Evolutionary conservation across 2,113 vertebrate species (phyloP), one percentile per base, ranked within the genome.

Genomic region (Sinocyclocheilus grahami): DNA sequence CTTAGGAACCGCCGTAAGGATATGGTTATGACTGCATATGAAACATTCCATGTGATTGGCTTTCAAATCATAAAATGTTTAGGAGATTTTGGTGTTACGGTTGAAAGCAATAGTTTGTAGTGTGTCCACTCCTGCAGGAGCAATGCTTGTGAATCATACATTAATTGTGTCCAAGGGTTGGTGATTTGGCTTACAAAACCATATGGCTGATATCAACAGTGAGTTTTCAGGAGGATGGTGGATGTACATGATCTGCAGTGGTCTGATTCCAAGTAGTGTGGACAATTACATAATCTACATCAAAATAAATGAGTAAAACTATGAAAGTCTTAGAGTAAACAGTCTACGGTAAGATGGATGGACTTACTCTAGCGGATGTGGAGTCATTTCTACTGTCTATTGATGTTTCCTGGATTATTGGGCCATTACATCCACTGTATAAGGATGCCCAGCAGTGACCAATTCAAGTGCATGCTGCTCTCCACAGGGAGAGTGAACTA

Each of bases 11-110:
- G 42, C 9, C 37, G 53, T 16, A 58, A 30, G 71, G 51, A 87
- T 67, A 71, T 84, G 72, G 85, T 84, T 84, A 85, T 46, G 62
- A 88, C 80, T 86, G 85, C 65, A 51, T 51, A 69, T 33, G 16
- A 78, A 78, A 55, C 76, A 55, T 8, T 33, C 27, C 76, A 20
- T 55, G 30, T 8, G 69, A 33, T 4, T 78, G 24, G 42, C 42
- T 42, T 42, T 42, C 8, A 42, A 42, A 42, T 42, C 42, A 39
- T 39, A 39, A 8, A 42, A 42, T 42, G 1, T 42, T 42, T 9
- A 8, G 39, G 69, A 72, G 4, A 67, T 67, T 27, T 67, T 67
- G 24, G 24, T 14, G 24, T 5, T 30, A 5, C 14, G 13, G 11
- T 27, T 76, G 12, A 76, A 48, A 46, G 42, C 27, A 71, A 3